phyloP scores from a whole-genome alignment of 2,888 invertebrate genomes.

The Epirrita christyi region DNA sequence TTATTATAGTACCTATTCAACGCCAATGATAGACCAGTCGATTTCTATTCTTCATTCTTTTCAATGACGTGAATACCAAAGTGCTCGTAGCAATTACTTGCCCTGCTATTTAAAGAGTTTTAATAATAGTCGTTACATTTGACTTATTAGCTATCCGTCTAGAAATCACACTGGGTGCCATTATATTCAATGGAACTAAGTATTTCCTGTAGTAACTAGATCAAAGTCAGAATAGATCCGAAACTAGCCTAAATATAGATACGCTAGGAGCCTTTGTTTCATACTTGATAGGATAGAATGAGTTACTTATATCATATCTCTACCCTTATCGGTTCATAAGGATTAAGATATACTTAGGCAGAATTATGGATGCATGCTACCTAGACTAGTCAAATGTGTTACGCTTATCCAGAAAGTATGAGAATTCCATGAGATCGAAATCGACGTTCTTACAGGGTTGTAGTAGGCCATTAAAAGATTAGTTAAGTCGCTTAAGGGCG shows the following conservation, averaged over 20 bases:
- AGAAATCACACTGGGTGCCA: too few species aligned
- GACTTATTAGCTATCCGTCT: not conserved
- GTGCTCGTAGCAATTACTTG: not conserved
- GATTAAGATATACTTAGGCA: too few species aligned
- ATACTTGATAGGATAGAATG: too few species aligned
- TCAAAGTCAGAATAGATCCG: not conserved
- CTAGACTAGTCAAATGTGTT: too few species aligned
- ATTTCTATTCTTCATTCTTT: conserved; percentile 16
- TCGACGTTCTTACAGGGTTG: not conserved
- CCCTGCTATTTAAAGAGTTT: not conserved
- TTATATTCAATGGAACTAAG: not conserved
- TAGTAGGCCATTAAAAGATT: not conserved
- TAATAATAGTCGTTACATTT: not conserved
- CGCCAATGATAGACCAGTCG: conserved; percentile 14
- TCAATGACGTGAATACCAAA: not conserved
- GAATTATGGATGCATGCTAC: too few species aligned
- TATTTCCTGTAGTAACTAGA: not conserved
- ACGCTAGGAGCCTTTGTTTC: too few species aligned
- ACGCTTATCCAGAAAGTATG: too few species aligned
- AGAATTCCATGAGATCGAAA: not conserved
- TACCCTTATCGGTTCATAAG: too few species aligned
- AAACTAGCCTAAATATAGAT: not conserved
- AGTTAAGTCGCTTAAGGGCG: conserved; percentile 1
- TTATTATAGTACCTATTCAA: conserved; percentile 32
- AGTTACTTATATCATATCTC: too few species aligned